Conservation (phyloP, 2,113 vertebrate genomes). For the Ia io region DNA sequence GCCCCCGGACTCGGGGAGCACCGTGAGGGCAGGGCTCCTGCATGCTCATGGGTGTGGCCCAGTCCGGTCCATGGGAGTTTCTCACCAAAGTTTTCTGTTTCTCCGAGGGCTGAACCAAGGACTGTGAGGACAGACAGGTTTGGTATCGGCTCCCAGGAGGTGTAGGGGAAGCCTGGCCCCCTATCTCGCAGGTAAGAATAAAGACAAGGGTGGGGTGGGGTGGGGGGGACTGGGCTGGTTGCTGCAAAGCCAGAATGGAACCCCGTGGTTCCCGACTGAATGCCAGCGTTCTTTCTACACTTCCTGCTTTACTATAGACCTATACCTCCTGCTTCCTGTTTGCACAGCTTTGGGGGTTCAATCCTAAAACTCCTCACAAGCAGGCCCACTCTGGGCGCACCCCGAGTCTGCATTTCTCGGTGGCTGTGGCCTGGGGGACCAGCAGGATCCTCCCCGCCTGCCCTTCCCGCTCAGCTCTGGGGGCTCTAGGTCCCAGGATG, state of each 20-base stretch:
- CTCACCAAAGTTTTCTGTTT: background rate
- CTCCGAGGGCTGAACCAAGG: background rate
- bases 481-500: background rate
- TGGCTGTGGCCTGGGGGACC: background rate
- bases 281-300: rapidly evolving
- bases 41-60: rapidly evolving
- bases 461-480: background rate
- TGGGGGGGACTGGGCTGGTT: no score
- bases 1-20: no score
- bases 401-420: background rate
- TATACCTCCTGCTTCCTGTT: background rate
- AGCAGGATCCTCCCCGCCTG: background rate
- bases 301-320: no score
- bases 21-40: background rate
- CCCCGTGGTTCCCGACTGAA: background rate
- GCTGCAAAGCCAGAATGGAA: background rate
- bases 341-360: no score
- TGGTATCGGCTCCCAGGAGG: background rate
- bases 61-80: background rate
- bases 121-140: background rate
- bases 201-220: background rate
- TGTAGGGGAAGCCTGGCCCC: background rate
- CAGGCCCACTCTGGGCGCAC: no score
- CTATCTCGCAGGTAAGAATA: background rate
- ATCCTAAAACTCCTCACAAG: background rate